Base-by-base conservation (phyloP, 1,140 invertebrate genomes). In the Eurosta solidaginis region DNA sequence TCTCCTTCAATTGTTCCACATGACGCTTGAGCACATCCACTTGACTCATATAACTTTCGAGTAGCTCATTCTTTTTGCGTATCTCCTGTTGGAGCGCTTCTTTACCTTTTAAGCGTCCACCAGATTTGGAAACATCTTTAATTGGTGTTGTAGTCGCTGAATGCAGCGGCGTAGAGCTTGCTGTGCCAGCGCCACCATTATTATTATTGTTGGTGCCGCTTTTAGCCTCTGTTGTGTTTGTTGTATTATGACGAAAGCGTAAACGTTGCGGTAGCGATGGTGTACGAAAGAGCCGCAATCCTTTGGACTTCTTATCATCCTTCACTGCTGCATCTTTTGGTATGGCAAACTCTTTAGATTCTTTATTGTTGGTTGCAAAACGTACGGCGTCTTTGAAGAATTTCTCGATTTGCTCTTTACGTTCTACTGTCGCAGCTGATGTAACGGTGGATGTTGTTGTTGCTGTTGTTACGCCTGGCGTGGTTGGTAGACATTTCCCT, bases 331-430 rank as follows among this genome's bases (percentile, higher is more conserved):
- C 73, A 20, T 78, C 77, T 14, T 77, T 78, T 9, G 84, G 85
- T 73, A 87, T 85, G 78, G 85, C 85, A 36, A 85, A 87, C 78
- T 87, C 85, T 63, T 87, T 87, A 74, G 84, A 77, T 22, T 87
- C 86, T 78, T 87, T 88, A 1, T 80, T 83, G 81, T 80, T 86
- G 29, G 83, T 82, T 0, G 85, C 84, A 42, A 84, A 84, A 33
- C 83, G 81, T 6, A 85, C 84, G 3, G 84, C 86, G 77, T 87
- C 86, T 80, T 87, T 87, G 25, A 87, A 86, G 78, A 87, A 87
- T 79, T 87, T 87, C 50, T 87, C 86, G 14, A 87, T 87, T 33
- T 86, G 86, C 74, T 87, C 86, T 63, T 85, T 87, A 14, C 86
- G 83, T 75, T 87, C 86, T 2, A 54, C 25, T 12, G 68, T 17